Evolutionary conservation across 2,113 vertebrate species (phyloP), one percentile per base, ranked within the genome.

Genomic region (Dryoscopus gambensis): DNA sequence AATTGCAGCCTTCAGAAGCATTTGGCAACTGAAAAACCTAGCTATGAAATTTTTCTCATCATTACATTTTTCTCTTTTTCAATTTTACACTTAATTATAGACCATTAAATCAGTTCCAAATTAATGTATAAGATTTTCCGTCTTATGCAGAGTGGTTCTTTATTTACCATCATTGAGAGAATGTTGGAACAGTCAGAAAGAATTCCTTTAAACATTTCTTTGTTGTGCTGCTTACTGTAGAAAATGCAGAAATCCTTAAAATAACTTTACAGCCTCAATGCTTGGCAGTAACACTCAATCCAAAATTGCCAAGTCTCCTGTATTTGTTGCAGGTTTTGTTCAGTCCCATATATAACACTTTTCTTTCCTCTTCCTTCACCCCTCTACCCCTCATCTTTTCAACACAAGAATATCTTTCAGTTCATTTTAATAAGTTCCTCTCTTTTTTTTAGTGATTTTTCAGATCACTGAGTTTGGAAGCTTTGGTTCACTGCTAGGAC

Each of bases 61-160:
- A 64, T 93, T 88, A 84, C 33, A 67, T 94, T 96, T 94, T 95
- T 74, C 60, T 92, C 56, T 73, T 90, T 93, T 94, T 64, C 73
- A 71, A 89, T 96, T 96, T 95, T 93, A 84, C 56, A 86, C 88
- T 96, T 89, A 93, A 97, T 96, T 92, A 84, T 93, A 89, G 27
- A 80, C 55, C 50, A 95, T 95, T 94, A 93, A 90, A 87, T 89
- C 59, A 73, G n/a, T 47, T 14, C 50, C 33, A 20, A 76, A 35
- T 59, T 91, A 95, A 89, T 33, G 33, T 63, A 33, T 62, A 95
- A 89, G 40, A 69, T 12, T 89, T 57, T 70, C 62, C 80, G 53
- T 85, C 57, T 71, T 89, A 73, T 31, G 35, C 22, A 89, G 87
- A 76, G 13, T 4, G 0, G 6, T 47, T 93, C 53, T 89, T 97